Evolutionary conservation across 2,797 vertebrate genomes (phyloP).

Genomic region (Bradypodion pumilum): DNA sequence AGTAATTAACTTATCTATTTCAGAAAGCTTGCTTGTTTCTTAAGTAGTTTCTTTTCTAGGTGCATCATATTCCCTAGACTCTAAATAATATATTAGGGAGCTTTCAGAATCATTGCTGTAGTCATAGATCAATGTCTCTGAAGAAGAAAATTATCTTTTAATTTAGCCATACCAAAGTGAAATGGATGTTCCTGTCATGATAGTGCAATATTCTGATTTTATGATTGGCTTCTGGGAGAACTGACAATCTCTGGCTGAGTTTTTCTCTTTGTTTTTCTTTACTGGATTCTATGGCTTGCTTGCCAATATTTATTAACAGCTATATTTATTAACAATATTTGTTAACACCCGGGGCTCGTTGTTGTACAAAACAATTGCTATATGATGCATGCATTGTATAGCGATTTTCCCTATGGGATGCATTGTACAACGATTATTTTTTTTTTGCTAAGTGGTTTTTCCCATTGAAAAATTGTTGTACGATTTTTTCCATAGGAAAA

Average conservation of each 20-base stretch:
- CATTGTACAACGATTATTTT: too few species aligned
- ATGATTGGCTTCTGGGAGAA: background rate
- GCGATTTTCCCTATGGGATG: too few species aligned
- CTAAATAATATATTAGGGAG: constrained; percentile 25
- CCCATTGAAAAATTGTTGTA: too few species aligned
- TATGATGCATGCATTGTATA: too few species aligned
- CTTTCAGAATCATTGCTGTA: background rate
- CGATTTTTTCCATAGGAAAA: too few species aligned
- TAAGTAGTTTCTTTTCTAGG: background rate
- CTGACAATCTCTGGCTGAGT: background rate
- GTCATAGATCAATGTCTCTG: background rate
- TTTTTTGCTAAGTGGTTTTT: too few species aligned
- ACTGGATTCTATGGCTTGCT: background rate
- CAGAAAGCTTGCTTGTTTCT: background rate
- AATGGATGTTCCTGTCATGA: background rate
- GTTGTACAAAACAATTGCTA: too few species aligned
- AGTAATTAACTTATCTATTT: background rate
- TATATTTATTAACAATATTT: too few species aligned
- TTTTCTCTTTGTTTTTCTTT: background rate
- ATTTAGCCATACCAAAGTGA: background rate
- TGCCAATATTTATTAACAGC: too few species aligned
- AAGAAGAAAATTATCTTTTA: constrained; percentile 10
- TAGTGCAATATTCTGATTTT: accelerated
- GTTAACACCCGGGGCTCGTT: too few species aligned
- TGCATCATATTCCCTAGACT: background rate